Evolutionary conservation across 35 echinoderm and acorn worm genomes (phyloP), one percentile per base, ranked within the genome.

Genomic region (Chiridota heheva): DNA sequence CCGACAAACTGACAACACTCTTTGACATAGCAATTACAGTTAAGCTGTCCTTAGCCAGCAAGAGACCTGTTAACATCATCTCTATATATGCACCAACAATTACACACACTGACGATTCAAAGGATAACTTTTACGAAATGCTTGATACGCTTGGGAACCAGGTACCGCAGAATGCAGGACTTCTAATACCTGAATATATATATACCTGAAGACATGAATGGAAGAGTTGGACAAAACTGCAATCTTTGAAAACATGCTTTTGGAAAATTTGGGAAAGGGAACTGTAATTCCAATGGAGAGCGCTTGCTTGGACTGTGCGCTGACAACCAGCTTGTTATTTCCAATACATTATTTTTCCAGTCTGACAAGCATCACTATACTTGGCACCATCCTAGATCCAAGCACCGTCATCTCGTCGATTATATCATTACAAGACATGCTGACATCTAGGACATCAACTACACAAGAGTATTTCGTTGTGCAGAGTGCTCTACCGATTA

Each of bases 401-500:
- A 88, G 34, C 77, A 82, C 76, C 60, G 58, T 28, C 77, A 88
- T 32, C 62, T 81, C 20, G 13, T 82, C 34, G 77, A 88, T 51
- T 72, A 59, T 42, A 38, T 88, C 64, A 2, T 88, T 12, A 56
- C 59, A 32, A 68, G 87, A 24, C 53, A 90, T 10, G 0, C 36
- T 12, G 66, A 44, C 41, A 20, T 81, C 0, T 2, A 6, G 7
- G 76, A 88, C 26, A 51, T 88, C 31, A 8, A 81, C 3, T 26
- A 56, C 17, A 72, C 86, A 4, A 81, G 66, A 44, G 76, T 45
- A 0, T 81, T 88, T 75, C 48, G 2, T 2, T 18, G 69, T 5
- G 69, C 78, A 26, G 55, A 85, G 28, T 91, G 72, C 45, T 17
- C n/a, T 16, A 84, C 88, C 3, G 88, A 78, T 49, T 49, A 90